Evolutionary conservation across 1,140 invertebrate species (phyloP).

Genomic region (Samia ricini): DNA sequence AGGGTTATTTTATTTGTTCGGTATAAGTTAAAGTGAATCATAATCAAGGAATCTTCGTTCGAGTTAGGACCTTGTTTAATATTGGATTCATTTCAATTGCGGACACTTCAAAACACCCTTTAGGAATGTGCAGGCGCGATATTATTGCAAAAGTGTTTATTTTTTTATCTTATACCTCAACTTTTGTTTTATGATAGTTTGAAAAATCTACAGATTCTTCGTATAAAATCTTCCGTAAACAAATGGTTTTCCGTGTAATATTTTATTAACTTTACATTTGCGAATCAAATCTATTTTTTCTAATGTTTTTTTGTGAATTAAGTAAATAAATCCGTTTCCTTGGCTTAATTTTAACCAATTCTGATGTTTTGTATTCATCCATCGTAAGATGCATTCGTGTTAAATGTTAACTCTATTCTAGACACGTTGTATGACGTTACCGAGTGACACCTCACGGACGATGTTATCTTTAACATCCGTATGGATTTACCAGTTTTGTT

Average conservation of each 20-base stretch:
- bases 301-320: constrained; percentile 1
- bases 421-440: neutral
- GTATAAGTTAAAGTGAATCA: too few species aligned
- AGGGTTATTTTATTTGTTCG: too few species aligned
- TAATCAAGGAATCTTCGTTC: too few species aligned
- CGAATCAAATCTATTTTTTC: neutral
- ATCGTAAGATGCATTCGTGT: neutral
- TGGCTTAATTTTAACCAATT: neutral
- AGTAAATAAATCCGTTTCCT: neutral
- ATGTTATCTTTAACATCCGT: constrained; percentile 1
- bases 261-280: neutral
- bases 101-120: too few species aligned
- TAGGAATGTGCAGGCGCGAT: too few species aligned
- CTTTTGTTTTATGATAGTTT: too few species aligned
- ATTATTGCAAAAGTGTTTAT: too few species aligned
- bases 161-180: too few species aligned
- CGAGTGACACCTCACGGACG: neutral
- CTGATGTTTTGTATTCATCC: constrained; percentile 1
- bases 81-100: too few species aligned
- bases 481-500: constrained; percentile 3
- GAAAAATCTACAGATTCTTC: too few species aligned
- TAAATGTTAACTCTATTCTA: neutral
- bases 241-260: neutral
- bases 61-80: too few species aligned
- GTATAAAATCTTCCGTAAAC: neutral